These are phyloP conservation scores for Magallana ariakensis DNA, from an alignment of 1,140 invertebrate species.

Conservation along the genomic window DNA sequence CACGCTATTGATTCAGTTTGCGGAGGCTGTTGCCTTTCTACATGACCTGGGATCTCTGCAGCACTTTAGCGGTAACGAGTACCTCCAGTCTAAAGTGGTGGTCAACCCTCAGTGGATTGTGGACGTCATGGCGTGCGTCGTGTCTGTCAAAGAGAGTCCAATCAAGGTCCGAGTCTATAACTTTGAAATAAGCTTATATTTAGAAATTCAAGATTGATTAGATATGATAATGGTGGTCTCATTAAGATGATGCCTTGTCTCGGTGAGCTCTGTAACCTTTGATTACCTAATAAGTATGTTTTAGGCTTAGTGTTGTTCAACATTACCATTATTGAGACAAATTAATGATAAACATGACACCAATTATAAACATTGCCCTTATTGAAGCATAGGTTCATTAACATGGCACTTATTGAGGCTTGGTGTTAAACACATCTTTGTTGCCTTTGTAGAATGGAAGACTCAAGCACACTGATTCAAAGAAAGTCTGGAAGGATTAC, in stretches of 20 bases:
- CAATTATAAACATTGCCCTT: not conserved
- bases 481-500: conserved; percentile 75
- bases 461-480: conserved; percentile 73
- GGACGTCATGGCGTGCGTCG: conserved; percentile 78
- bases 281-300: not conserved
- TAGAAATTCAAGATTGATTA: too few species aligned
- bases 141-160: conserved; percentile 72
- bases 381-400: too few species aligned
- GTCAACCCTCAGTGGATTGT: conserved; percentile 80
- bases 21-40: conserved; percentile 76
- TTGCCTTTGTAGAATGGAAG: conserved; percentile 70
- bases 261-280: not conserved
- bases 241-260: too few species aligned
- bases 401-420: too few species aligned
- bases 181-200: too few species aligned
- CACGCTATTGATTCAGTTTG: conserved; percentile 55
- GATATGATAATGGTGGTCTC: too few species aligned
- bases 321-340: not conserved
- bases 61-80: conserved; percentile 74
- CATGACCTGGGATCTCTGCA: conserved; percentile 78
- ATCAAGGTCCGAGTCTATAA: conserved; percentile 66
- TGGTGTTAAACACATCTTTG: not conserved
- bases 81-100: conserved; percentile 74
- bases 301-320: not conserved
- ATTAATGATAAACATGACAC: not conserved